A percentile compares a stretch with the other conserved stretches of the same genome.
These are phyloP conservation scores for Megalurothrips usitatus DNA, from an alignment of 2,888 invertebrate species.

Conservation along the genomic window DNA sequence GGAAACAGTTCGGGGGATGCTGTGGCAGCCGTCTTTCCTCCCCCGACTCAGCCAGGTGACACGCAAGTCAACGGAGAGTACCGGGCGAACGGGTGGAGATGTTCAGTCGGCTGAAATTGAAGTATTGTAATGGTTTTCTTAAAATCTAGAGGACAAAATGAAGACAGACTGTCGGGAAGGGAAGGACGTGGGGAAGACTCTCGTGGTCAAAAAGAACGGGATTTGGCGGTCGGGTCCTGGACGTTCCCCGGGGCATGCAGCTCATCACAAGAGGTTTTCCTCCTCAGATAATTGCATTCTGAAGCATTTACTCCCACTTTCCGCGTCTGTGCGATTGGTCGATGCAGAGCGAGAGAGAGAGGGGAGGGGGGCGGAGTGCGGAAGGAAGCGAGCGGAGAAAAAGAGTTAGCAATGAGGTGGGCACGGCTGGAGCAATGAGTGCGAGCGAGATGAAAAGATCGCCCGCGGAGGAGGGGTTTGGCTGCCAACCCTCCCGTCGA, in stretches of 20 bases:
- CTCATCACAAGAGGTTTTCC: not conserved
- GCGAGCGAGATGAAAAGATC: not conserved
- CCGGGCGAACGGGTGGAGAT: too few relatives aligned
- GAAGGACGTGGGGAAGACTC: too few relatives aligned
- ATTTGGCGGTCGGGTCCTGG: too few relatives aligned
- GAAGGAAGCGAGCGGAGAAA: not conserved
- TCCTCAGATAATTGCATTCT: not conserved
- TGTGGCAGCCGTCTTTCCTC: too few relatives aligned
- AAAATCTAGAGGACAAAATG: too few relatives aligned
- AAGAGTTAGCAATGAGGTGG: not conserved
- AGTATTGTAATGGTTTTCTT: too few relatives aligned
- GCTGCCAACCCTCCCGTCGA: not conserved
- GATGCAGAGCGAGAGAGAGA: not conserved
- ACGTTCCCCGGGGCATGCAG: too few relatives aligned
- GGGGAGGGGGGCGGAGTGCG: not conserved
- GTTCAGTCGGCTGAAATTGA: too few relatives aligned
- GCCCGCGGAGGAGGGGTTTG: not conserved
- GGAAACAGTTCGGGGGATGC: not conserved
- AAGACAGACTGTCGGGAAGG: too few relatives aligned
- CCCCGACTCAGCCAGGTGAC: too few relatives aligned
- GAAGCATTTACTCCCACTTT: not conserved
- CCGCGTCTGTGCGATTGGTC: not conserved
- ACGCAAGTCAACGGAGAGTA: too few relatives aligned
- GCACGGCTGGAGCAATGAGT: not conserved
- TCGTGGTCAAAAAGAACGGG: too few relatives aligned